Base-by-base conservation (phyloP, 2,888 invertebrate genomes). In the Calameuta pallipes region DNA sequence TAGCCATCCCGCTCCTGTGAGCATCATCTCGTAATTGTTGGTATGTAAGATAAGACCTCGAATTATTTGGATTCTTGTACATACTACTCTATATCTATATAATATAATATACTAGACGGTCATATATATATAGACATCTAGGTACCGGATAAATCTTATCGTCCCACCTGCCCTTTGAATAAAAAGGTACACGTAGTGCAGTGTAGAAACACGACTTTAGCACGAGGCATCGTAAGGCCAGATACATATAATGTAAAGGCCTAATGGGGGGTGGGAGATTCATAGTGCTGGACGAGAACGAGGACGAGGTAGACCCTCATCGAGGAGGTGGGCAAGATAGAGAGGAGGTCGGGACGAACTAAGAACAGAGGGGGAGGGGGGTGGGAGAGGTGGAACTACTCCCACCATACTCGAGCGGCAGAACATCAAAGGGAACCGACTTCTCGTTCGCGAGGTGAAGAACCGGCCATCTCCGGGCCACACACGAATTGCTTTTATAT, bases 401-500 rank as follows among this genome's bases (percentile, higher is more conserved):
- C 88, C 86, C 88, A 87, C 87, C 87, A 86, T 82, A 84, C 74
- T 75, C 79, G 80, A 74, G 83, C 85, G 82, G 81, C 85, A 80
- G 87, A 83, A 91, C 88, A 90, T 91, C 91, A 91, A 91, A 91
- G 91, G 88, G 88, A 89, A 89, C 91, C 90, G 91, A 89, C 91
- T 88, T 86, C 90, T 90, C 89, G 90, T 90, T 91, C 90, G 91
- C 90, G 90, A 91, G 91, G 90, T 90, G 91, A 91, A 91, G 91
- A 91, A 91, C 91, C 90, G 89, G 89, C 91, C 90, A 91, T 91
- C 90, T 91, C 89, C 89, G 90, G 91, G 91, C 91, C 91, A 91
- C 91, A 91, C 91, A 91, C 91, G 90, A 90, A 91, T 91, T 89
- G 90, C 90, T 90, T 91, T 91, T 90, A 90, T 91, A 91, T 87